Conservation (phyloP, 1,140 invertebrate genomes). For the Anoplophora glabripennis region DNA sequence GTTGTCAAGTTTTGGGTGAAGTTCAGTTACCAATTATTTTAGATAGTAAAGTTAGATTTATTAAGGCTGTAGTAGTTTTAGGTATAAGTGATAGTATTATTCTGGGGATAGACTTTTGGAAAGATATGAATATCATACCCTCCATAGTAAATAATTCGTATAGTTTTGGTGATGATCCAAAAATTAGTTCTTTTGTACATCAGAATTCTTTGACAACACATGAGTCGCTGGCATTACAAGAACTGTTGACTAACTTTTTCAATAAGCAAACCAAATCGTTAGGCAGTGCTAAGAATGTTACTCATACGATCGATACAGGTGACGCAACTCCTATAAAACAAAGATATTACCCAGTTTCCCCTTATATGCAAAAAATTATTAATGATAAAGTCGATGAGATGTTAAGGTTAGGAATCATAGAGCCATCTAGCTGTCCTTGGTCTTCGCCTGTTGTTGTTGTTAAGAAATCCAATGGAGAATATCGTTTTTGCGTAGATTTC, state of each 20-base stretch:
- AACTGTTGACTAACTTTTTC: too few species aligned
- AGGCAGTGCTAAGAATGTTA: not conserved
- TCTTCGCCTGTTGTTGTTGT: not conserved
- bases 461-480: not conserved
- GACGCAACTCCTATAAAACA: not conserved
- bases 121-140: conserved; percentile 15
- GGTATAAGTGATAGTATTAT: conserved; percentile 13
- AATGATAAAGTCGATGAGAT: not conserved
- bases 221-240: too few species aligned
- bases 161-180: too few species aligned
- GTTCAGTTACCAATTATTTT: not conserved
- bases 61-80: conserved; percentile 5
- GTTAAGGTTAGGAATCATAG: not conserved
- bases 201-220: too few species aligned
- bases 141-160: too few species aligned
- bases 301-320: not conserved
- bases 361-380: not conserved
- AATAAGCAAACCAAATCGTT: not conserved
- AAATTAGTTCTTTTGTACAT: too few species aligned
- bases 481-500: not conserved
- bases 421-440: not conserved
- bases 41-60: not conserved
- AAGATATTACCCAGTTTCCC: too few species aligned
- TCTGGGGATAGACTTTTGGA: conserved; percentile 27
- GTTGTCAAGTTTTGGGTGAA: too few species aligned